Conservation (phyloP, 2,888 invertebrate genomes). For the Branchellion lobata region DNA sequence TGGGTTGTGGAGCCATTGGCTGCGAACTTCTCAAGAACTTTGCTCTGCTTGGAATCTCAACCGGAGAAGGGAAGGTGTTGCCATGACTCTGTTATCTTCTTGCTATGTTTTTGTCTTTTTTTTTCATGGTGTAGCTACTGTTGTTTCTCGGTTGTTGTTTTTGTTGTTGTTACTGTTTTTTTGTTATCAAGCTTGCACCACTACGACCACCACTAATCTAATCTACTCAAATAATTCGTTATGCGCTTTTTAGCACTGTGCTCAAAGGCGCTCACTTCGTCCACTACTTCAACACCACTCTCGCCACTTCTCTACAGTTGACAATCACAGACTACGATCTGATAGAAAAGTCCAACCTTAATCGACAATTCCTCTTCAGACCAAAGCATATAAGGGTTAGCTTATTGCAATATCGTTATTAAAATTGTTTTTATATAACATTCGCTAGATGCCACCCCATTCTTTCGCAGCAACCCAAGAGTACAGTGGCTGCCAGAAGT, state of each 20-base stretch:
- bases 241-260: no score
- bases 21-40: slow-evolving; percentile 63
- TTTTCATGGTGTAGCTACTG: background rate
- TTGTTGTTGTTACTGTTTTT: slow-evolving; percentile 12
- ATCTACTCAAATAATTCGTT: background rate
- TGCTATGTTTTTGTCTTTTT: background rate
- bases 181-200: no score
- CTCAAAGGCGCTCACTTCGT: no score
- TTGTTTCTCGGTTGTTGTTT: background rate
- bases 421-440: background rate
- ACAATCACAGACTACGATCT: slow-evolving; percentile 63
- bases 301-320: slow-evolving; percentile 50
- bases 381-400: slow-evolving; percentile 60
- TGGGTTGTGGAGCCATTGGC: slow-evolving; percentile 64
- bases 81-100: background rate
- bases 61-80: slow-evolving; percentile 28
- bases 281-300: background rate
- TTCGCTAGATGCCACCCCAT: background rate
- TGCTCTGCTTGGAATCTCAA: slow-evolving; percentile 58
- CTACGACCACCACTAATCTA: no score
- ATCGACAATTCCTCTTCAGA: slow-evolving; percentile 62
- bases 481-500: no score
- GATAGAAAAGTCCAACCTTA: slow-evolving; percentile 63
- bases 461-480: background rate
- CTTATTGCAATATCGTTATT: background rate